A percentile compares a stretch with the other conserved stretches of the same genome.
phyloP scores from a whole-genome alignment of 2,888 invertebrate species.

The Globia sparganii region DNA sequence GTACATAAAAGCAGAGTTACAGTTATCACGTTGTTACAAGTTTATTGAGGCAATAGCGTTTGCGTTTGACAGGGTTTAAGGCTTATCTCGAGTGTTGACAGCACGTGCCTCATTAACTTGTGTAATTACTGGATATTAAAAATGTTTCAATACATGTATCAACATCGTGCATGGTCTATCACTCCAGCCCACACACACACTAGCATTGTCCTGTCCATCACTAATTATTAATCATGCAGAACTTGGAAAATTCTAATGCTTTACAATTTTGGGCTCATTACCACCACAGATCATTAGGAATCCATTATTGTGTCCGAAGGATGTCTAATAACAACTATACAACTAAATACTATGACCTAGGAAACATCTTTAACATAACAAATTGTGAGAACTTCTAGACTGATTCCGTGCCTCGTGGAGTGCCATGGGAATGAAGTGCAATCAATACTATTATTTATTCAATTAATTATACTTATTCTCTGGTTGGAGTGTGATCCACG shows the following conservation, averaged over 20 bases:
- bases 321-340: not conserved
- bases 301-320: not conserved
- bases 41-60: slow-evolving; percentile 49
- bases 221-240: not conserved
- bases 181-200: not conserved
- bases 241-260: not conserved
- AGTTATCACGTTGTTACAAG: slow-evolving; percentile 33
- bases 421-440: not conserved
- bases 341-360: not conserved
- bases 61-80: slow-evolving; percentile 30
- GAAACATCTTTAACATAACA: not conserved
- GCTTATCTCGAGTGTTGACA: slow-evolving; percentile 47
- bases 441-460: not conserved
- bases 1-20: not conserved
- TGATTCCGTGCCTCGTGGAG: not conserved
- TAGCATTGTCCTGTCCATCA: not conserved
- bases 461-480: not conserved
- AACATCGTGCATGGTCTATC: slow-evolving; percentile 29
- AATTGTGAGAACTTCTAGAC: not conserved
- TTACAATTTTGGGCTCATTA: not conserved
- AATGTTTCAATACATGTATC: slow-evolving; percentile 34
- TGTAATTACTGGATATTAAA: slow-evolving; percentile 34
- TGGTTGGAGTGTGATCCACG: not conserved
- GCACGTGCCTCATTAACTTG: slow-evolving; percentile 42
- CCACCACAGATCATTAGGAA: not conserved